Evolutionary conservation across 2,113 vertebrate genomes (phyloP), one percentile per base, ranked within the genome.

Genomic region (Stegostoma tigrinum): DNA sequence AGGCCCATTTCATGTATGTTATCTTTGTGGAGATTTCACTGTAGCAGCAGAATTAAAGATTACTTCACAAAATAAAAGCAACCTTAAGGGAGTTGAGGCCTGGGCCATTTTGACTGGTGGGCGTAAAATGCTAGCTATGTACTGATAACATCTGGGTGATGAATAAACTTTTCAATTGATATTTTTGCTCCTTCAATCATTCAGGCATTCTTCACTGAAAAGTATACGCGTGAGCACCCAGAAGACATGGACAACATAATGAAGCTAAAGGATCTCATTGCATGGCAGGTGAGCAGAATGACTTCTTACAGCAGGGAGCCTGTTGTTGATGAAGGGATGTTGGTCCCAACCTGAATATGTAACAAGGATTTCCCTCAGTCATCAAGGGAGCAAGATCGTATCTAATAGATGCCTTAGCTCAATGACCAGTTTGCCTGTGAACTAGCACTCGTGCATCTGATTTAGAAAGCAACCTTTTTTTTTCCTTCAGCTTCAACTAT

Each of bases 131-230:
- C 30, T 91, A 34, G 61, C 19, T 19, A 23, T 5, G 52, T 34
- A 30, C 34, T 21, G 23, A 23, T 19, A 45, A 5, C 85, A 52
- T 15, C 38, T 21, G 19, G 85, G 45, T 10, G 7, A 48, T 8
- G 15, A 93, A 23, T 38, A n/a, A 15, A 38, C 3, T 38, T 93
- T 93, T 61, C 5, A 38, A 15, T 64, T 91, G 89, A 91, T 38
- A 38, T 83, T 42, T 42, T 83, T 83, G 7, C 14, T 34, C 42
- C 68, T 95, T 70, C 23, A 0, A 6, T 21, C 34, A 61, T 75
- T 7, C 96, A 97, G 97, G 97, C 97, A 7, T 97, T 97, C 95
- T 97, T 97, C 96, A 97, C 96, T 91, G 97, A 97, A 48, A 21
- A 93, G 30, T 97, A 97, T 95, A 95, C 96, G 95, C 45, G 66